Conservation (phyloP, 2,888 invertebrate species). For the Hydroisotoma schaefferi region DNA sequence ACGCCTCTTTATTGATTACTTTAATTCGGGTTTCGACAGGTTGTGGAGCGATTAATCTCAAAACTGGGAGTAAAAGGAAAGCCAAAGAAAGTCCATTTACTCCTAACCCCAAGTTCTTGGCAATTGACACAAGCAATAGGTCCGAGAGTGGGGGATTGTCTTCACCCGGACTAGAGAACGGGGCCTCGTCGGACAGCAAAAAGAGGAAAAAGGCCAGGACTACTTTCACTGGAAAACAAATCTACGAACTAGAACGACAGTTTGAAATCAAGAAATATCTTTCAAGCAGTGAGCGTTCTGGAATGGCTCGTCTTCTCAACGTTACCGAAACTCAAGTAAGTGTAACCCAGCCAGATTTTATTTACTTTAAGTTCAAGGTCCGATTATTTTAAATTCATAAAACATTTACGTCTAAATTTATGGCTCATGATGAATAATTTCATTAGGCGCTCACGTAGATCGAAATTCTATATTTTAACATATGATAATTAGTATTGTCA, state of each 20-base stretch:
- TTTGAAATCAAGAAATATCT: slow-evolving; percentile 92
- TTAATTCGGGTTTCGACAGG: not conserved
- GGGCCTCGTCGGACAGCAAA: slow-evolving; percentile 50
- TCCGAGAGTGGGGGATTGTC: slow-evolving; percentile 7
- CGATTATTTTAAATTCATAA: no score
- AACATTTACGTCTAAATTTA: no score
- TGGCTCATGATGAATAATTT: no score
- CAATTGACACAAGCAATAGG: slow-evolving; percentile 11
- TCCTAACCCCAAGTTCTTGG: slow-evolving; percentile 11
- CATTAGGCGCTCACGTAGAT: no score
- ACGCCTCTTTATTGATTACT: no score
- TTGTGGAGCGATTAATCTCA: slow-evolving; percentile 11
- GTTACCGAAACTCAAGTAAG: slow-evolving; percentile 95
- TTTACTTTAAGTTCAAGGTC: no score
- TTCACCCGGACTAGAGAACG: slow-evolving; percentile 6
- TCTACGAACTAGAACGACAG: slow-evolving; percentile 93
- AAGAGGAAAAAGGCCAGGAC: slow-evolving; percentile 85
- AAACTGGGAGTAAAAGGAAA: slow-evolving; percentile 29
- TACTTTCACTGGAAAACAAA: slow-evolving; percentile 92
- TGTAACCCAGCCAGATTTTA: no score
- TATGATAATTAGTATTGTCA: no score
- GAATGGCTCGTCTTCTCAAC: slow-evolving; percentile 88
- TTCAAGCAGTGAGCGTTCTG: slow-evolving; percentile 87
- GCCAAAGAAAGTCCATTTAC: slow-evolving; percentile 22
- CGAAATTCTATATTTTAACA: no score